Percentiles rank a stretch among this genome's conserved stretches.
phyloP scores from a whole-genome alignment of 2,113 vertebrate species.

The Morone chrysops region DNA sequence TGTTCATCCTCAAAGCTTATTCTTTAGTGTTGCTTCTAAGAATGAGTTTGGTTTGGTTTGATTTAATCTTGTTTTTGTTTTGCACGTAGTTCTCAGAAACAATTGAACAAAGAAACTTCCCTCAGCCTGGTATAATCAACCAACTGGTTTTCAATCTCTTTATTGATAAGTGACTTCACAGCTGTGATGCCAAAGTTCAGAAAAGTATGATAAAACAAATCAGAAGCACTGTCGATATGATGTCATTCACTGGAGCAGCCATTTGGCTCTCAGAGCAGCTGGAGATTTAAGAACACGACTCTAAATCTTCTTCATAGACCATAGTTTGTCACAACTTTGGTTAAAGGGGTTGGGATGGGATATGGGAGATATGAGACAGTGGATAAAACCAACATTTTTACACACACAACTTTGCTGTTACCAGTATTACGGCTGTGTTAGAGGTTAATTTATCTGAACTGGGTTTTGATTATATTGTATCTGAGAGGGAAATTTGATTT shows the following conservation, averaged over 20 bases:
- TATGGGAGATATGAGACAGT: constrained; percentile 16
- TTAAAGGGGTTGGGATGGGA: constrained; percentile 30
- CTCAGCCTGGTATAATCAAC: constrained; percentile 48
- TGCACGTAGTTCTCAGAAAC: constrained; percentile 53
- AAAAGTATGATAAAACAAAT: constrained; percentile 43
- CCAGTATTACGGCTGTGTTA: not conserved
- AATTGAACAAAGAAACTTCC: constrained; percentile 31
- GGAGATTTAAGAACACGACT: constrained; percentile 42
- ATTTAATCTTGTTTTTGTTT: constrained; percentile 21
- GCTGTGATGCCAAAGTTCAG: constrained; percentile 77
- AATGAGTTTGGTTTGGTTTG: constrained; percentile 51
- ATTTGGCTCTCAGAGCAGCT: constrained; percentile 48
- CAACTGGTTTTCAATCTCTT: constrained; percentile 54
- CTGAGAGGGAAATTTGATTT: constrained; percentile 27
- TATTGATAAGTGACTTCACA: constrained; percentile 62
- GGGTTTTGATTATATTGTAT: constrained; percentile 8
- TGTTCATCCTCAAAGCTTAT: constrained; percentile 37
- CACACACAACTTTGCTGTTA: constrained; percentile 24
- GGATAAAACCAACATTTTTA: constrained; percentile 39
- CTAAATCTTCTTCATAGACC: constrained; percentile 44
- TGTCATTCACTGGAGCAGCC: constrained; percentile 57
- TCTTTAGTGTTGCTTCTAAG: constrained; percentile 30
- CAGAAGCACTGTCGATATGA: constrained; percentile 43
- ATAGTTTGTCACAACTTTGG: constrained; percentile 34
- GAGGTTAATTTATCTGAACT: constrained; percentile 28